These are phyloP conservation scores for Torymus aiolomorphi DNA, from an alignment of 2,888 invertebrate genomes.

Conservation along the genomic window DNA sequence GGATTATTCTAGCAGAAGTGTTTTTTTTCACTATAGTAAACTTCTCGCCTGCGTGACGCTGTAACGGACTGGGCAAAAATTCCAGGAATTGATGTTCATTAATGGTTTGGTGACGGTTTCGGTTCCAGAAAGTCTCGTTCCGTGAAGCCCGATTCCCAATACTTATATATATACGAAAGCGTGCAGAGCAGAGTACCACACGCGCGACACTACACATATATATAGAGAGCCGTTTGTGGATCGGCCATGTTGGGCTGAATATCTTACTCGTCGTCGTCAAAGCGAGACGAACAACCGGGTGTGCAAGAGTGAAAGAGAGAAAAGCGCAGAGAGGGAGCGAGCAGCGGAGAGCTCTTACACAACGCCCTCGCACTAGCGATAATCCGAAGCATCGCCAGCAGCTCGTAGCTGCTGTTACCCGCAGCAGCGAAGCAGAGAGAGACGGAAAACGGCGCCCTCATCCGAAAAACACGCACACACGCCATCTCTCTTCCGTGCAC, in stretches of 20 bases:
- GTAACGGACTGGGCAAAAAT: no score
- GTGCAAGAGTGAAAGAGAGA: background rate
- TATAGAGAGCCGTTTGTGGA: conserved; percentile 13
- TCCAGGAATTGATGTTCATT: no score
- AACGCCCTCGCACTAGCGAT: conserved; percentile 80
- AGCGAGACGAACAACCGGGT: background rate
- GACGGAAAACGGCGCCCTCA: conserved; percentile 35
- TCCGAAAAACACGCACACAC: conserved; percentile 18
- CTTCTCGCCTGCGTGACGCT: no score
- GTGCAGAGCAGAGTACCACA: no score
- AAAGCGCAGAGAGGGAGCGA: background rate
- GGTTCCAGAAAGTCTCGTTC: no score
- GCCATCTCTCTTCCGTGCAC: no score
- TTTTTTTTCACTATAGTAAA: no score
- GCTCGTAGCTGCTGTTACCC: background rate
- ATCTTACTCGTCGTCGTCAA: background rate
- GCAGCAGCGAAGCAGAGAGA: conserved; percentile 12
- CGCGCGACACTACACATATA: background rate
- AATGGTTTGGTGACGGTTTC: no score
- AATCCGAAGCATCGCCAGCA: conserved; percentile 9
- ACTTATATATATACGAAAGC: no score
- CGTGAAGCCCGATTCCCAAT: no score
- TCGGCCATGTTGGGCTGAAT: conserved; percentile 18
- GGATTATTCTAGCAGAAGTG: no score
- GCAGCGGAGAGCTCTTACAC: conserved; percentile 70